Conservation (phyloP, 2,797 vertebrate species). For the Huso huso region DNA sequence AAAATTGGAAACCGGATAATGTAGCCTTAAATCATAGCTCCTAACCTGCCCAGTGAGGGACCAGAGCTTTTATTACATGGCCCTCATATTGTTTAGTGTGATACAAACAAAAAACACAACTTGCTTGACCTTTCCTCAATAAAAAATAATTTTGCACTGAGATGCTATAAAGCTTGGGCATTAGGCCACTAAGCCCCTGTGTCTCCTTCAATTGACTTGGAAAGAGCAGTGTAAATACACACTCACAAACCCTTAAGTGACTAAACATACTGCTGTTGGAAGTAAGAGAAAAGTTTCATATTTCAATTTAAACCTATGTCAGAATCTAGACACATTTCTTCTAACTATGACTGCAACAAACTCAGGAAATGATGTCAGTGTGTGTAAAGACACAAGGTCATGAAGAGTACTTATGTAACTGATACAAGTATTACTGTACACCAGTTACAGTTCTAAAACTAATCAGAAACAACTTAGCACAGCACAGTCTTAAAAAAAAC, state of each 20-base stretch:
- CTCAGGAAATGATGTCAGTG: constrained; percentile 26
- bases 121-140: constrained; percentile 47
- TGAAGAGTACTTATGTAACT: constrained; percentile 22
- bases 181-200: constrained; percentile 32
- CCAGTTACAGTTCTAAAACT: too few species aligned
- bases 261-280: background rate
- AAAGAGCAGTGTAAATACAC: constrained; percentile 29
- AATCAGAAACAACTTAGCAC: too few species aligned
- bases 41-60: constrained; percentile 37
- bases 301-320: constrained; percentile 13
- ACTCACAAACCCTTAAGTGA: constrained; percentile 9
- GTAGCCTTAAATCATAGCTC: constrained; percentile 68
- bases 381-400: constrained; percentile 20
- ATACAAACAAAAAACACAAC: constrained; percentile 54
- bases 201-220: constrained; percentile 41
- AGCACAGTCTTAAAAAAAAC: too few species aligned
- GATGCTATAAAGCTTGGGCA: constrained; percentile 45
- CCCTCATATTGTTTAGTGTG: constrained; percentile 55
- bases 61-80: constrained; percentile 40
- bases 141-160: constrained; percentile 56
- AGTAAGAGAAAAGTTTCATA: constrained; percentile 1
- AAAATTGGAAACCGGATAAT: constrained; percentile 76
- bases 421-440: too few species aligned
- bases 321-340: background rate
- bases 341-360: constrained; percentile 3